These are phyloP conservation scores for Ommatoiulus sabulosus DNA, from an alignment of 2,888 invertebrate genomes.

Conservation along the genomic window DNA sequence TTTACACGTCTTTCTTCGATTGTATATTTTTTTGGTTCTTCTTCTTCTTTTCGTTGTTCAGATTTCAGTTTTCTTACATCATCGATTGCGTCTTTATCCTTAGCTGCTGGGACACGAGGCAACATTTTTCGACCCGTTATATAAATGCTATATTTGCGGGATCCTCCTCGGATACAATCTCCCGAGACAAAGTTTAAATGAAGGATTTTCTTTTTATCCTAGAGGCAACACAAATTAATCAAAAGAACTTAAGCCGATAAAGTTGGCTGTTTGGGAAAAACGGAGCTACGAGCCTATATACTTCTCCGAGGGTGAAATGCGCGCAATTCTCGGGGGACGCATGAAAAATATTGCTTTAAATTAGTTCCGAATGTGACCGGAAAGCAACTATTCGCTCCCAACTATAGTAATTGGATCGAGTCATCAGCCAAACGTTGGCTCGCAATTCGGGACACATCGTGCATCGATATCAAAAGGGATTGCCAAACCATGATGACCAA, in stretches of 20 bases:
- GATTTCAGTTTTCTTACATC: constrained; percentile 12
- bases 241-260: constrained; percentile 58
- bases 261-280: constrained; percentile 26
- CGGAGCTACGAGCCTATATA: not conserved
- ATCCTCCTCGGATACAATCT: constrained; percentile 17
- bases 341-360: constrained; percentile 59
- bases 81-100: constrained; percentile 13
- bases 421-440: constrained; percentile 3
- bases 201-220: constrained; percentile 56
- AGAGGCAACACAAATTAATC: constrained; percentile 57
- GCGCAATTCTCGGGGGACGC: constrained; percentile 54
- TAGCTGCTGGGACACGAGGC: not conserved
- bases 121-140: constrained; percentile 39
- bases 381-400: constrained; percentile 13
- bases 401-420: constrained; percentile 51
- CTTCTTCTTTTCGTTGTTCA: not conserved
- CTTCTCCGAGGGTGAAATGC: not conserved
- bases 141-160: constrained; percentile 10
- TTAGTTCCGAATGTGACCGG: constrained; percentile 59
- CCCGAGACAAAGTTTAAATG: constrained; percentile 54
- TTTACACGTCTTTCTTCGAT: not conserved
- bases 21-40: not conserved
- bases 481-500: not conserved
- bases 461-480: constrained; percentile 20
- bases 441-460: not conserved